Conservation (phyloP, 2,797 vertebrate genomes). For the Sebastes variabilis region DNA sequence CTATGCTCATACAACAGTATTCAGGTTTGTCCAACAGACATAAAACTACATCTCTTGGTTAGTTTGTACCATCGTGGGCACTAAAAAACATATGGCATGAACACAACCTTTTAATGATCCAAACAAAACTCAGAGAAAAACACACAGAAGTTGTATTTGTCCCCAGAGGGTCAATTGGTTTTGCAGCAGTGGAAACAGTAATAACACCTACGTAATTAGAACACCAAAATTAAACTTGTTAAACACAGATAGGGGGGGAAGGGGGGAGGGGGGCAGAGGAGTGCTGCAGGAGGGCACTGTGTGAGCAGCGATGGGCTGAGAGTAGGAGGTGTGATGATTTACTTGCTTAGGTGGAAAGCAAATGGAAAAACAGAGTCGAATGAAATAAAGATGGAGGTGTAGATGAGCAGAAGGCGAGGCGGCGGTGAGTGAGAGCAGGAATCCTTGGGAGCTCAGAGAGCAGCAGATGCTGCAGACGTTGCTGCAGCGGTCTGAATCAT, state of each 20-base stretch:
- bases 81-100: background rate
- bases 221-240: constrained; percentile 7
- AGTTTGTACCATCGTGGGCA: background rate
- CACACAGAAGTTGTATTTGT: background rate
- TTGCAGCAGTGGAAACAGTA: background rate
- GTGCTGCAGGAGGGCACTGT: background rate
- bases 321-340: constrained; percentile 18
- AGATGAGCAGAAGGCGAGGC: constrained; percentile 40
- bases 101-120: background rate
- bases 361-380: constrained; percentile 39
- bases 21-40: background rate
- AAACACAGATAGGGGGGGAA: background rate
- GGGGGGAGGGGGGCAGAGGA: background rate
- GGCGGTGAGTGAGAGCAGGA: constrained; percentile 7
- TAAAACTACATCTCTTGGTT: background rate
- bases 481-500: constrained; percentile 63
- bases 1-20: background rate
- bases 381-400: constrained; percentile 51
- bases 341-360: constrained; percentile 1
- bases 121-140: background rate
- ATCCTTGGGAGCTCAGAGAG: constrained; percentile 34
- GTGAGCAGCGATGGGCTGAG: background rate
- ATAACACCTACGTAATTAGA: background rate
- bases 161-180: background rate
- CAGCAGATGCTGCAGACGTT: constrained; percentile 35